Evolutionary conservation across 2,113 vertebrate species (phyloP), one percentile per base, ranked within the genome.

Genomic region (Tragelaphus imberbis): DNA sequence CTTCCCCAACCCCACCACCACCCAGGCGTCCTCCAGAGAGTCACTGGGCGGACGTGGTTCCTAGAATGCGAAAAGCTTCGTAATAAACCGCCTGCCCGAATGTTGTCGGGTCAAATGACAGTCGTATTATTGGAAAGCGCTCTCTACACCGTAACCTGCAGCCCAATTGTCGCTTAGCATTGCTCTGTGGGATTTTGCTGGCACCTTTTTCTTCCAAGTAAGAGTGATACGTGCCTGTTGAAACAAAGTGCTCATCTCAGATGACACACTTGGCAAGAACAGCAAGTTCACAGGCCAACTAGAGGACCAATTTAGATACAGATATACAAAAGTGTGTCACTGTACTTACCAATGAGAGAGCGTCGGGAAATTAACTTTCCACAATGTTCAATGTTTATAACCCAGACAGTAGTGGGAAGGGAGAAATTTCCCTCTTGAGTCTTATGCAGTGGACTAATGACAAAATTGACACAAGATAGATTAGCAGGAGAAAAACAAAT

Each of bases 51-150:
- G 30, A 47, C 58, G 17, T 8, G 79, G 36, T 97, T 98, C 96
- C 97, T 97, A 88, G 89, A 98, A 25, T 55, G 75, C 84, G 1
- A 28, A 28, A 28, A 30, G 80, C 51, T 44, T 77, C 5, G 1
- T 68, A 27, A 40, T 56, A 55, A 93, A 56, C 53, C 23, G 17
- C 59, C 40, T 91, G 87, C 93, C 61, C 53, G 10, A 59, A 19
- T 65, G 71, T 33, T 85, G 56, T 88, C 81, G 47, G 90, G 65
- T 90, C 86, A 33, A 21, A 88, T 96, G 94, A 77, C 93, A 36
- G 51, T 40, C 77, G 0, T 51, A 1, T 93, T 98, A 49, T 12
- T 97, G 94, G 94, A 95, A 95, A 97, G 88, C 77, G 33, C 17
- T 47, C 28, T 16, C 14, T 28, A 0, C n/a, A 49, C 89, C n/a